These are phyloP conservation scores for Pseudorhiza aurosa DNA, from an alignment of 30 jellyfish, hydroid and myxozoan species.

Conservation along the genomic window DNA sequence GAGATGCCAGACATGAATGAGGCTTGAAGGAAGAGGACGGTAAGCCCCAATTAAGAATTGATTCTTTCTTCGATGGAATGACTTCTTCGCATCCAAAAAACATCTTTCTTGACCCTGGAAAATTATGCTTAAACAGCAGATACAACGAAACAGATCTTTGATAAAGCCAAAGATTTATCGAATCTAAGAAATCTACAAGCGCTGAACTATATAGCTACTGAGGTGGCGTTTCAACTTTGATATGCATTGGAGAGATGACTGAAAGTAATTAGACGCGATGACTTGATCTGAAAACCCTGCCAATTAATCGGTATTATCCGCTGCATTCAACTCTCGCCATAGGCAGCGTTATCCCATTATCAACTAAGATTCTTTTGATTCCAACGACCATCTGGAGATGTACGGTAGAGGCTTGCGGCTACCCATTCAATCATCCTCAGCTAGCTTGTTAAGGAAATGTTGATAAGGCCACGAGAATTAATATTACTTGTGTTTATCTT, in stretches of 20 bases:
- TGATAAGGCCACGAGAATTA: conserved; percentile 27
- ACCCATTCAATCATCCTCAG: conserved; percentile 35
- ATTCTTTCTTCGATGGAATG: too few species aligned
- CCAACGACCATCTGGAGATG: conserved; percentile 52
- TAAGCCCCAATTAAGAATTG: too few species aligned
- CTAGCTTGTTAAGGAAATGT: conserved; percentile 42
- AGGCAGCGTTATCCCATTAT: conserved; percentile 5
- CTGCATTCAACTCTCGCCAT: conserved; percentile 21
- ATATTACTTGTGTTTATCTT: conserved; percentile 47
- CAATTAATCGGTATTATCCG: neutral
- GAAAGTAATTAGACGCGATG: neutral
- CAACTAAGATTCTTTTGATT: conserved; percentile 3
- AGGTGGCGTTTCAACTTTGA: too few species aligned
- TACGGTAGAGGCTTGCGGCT: conserved; percentile 43
- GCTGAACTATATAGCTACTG: too few species aligned
- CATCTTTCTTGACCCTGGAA: too few species aligned
- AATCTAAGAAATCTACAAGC: too few species aligned
- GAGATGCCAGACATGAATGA: too few species aligned
- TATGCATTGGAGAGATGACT: neutral
- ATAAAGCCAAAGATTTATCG: too few species aligned
- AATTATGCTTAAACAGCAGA: too few species aligned
- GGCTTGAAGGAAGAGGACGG: too few species aligned
- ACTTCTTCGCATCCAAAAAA: too few species aligned
- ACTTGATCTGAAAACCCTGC: neutral
- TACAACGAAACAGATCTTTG: too few species aligned